Percentiles rank a stretch among this genome's conserved stretches.
Conservation (phyloP, 2,797 vertebrate species). For the Squalus acanthias region DNA sequence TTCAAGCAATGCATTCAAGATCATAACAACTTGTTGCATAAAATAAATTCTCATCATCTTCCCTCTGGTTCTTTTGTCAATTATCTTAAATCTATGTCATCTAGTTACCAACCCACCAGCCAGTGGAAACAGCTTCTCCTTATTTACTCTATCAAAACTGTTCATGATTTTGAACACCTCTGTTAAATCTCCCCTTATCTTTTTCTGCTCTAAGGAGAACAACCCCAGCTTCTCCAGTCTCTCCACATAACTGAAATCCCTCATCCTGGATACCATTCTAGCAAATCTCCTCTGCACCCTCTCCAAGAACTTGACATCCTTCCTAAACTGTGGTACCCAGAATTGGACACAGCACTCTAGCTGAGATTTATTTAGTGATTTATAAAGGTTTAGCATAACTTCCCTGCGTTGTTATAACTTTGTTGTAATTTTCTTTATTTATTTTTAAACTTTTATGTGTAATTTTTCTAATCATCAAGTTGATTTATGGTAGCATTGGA, state of each 20-base stretch:
- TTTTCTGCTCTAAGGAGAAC: background rate
- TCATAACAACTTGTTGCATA: background rate
- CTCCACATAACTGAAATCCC: no score
- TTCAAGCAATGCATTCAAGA: background rate
- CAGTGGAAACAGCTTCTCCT: background rate
- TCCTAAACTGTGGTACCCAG: background rate
- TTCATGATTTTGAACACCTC: background rate
- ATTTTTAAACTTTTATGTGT: background rate
- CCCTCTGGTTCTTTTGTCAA: background rate
- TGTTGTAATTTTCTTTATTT: background rate
- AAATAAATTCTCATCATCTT: background rate
- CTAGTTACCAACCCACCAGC: background rate
- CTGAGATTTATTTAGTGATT: background rate
- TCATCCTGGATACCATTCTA: background rate
- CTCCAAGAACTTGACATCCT: background rate
- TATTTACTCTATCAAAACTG: background rate
- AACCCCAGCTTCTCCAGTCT: background rate
- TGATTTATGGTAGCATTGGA: background rate
- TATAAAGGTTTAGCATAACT: background rate
- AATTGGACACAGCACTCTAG: background rate
- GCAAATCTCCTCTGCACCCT: background rate
- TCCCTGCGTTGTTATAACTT: background rate
- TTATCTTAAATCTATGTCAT: background rate
- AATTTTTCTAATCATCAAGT: background rate
- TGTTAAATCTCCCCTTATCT: background rate